Conservation (phyloP, 2,113 vertebrate genomes). For the Euleptes europaea region DNA sequence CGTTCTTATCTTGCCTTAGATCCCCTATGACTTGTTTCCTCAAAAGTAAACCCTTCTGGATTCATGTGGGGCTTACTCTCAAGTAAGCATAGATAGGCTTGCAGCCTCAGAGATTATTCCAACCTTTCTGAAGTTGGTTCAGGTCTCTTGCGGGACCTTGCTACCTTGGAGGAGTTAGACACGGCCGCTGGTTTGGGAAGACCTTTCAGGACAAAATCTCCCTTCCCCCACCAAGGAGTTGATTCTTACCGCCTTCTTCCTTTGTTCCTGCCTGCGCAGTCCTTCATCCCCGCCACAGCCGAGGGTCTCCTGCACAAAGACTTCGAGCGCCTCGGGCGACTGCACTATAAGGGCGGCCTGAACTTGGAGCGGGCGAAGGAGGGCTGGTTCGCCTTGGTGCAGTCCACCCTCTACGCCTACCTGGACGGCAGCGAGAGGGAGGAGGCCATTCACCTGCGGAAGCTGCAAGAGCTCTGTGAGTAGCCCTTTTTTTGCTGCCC, state of each 20-base stretch:
- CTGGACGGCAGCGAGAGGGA: constrained; percentile 74
- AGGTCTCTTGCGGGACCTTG: too few relatives aligned
- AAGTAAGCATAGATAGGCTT: too few relatives aligned
- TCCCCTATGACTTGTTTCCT: too few relatives aligned
- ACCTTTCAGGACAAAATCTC: too few relatives aligned
- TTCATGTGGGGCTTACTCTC: too few relatives aligned
- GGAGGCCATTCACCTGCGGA: constrained; percentile 87
- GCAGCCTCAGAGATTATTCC: too few relatives aligned
- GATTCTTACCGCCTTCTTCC: fast-evolving
- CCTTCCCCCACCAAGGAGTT: background rate
- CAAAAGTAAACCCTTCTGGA: too few relatives aligned
- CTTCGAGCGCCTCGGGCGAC: constrained; percentile 88
- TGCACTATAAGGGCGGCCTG: constrained; percentile 90
- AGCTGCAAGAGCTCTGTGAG: constrained; percentile 94
- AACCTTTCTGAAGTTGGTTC: too few relatives aligned
- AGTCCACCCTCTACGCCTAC: constrained; percentile 78
- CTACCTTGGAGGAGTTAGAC: too few relatives aligned
- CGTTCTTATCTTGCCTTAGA: too few relatives aligned
- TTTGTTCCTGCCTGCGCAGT: constrained; percentile 62
- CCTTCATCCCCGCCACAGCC: constrained; percentile 77
- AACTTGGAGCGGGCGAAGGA: constrained; percentile 84
- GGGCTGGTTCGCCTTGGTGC: constrained; percentile 90
- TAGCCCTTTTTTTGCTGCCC: background rate
- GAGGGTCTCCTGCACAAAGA: constrained; percentile 83
- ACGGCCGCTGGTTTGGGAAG: too few relatives aligned